Conservation (phyloP, 1,140 invertebrate species). For the Drosophila orosa region DNA sequence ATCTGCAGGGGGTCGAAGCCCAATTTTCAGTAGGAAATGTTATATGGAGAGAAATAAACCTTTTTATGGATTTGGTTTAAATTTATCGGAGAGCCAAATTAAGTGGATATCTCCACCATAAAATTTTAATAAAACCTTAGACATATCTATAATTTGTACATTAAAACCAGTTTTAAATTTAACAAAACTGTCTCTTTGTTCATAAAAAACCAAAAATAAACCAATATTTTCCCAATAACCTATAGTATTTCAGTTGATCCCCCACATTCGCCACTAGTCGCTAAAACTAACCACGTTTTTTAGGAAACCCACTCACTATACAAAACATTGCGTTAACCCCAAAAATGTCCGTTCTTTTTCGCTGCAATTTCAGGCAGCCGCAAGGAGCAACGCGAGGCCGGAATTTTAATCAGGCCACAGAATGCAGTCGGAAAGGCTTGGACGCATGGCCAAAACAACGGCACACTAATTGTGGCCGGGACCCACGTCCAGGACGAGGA, state of each 20-base stretch:
- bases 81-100: neutral
- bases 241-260: neutral
- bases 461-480: conserved; percentile 60
- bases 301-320: neutral
- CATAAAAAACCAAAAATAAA: neutral
- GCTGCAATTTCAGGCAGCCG: conserved; percentile 23
- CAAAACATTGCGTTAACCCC: conserved; percentile 25
- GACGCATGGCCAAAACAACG: conserved; percentile 31
- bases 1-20: neutral
- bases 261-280: neutral
- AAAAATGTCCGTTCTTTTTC: conserved; percentile 3
- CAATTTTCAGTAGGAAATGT: conserved; percentile 7
- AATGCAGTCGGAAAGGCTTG: conserved; percentile 52
- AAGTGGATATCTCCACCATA: no score
- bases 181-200: neutral
- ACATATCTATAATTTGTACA: neutral
- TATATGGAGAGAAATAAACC: neutral
- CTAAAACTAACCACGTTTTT: conserved; percentile 3
- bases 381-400: conserved; percentile 4
- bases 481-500: conserved; percentile 43
- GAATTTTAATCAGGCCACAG: conserved; percentile 68
- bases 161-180: neutral
- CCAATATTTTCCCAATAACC: neutral
- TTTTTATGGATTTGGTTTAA: neutral
- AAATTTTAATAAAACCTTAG: neutral